These are phyloP conservation scores for Syndactyla subalaris DNA, from an alignment of 2,797 vertebrate species.

Conservation along the genomic window DNA sequence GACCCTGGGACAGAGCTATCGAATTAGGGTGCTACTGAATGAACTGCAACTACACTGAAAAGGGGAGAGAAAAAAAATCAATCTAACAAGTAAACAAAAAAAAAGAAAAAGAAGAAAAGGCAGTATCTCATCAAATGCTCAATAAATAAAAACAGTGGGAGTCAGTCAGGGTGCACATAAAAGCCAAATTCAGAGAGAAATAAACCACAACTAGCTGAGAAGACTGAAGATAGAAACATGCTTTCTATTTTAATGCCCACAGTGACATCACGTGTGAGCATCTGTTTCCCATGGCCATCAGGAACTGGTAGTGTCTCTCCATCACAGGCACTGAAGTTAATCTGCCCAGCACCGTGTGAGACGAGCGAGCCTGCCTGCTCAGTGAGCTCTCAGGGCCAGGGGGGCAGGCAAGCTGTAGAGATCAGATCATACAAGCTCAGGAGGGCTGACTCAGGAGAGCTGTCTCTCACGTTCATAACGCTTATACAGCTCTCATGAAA, in stretches of 20 bases:
- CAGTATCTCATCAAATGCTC: background rate
- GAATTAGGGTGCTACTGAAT: background rate
- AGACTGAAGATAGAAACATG: background rate
- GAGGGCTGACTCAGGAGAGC: background rate
- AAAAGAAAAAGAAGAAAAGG: background rate
- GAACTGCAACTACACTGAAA: background rate
- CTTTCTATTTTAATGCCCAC: background rate
- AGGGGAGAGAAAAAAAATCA: background rate
- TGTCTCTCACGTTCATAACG: background rate
- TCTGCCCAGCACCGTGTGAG: accelerated
- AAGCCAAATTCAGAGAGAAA: background rate
- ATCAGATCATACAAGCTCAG: background rate
- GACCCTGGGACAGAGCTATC: background rate
- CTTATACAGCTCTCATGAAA: accelerated
- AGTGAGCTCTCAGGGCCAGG: background rate
- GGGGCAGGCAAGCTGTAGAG: accelerated
- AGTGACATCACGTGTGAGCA: background rate
- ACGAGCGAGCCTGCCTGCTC: background rate
- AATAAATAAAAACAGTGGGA: background rate
- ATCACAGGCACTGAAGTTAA: accelerated
- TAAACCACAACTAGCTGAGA: background rate
- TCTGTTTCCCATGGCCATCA: background rate
- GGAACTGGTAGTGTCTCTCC: background rate
- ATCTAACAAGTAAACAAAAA: background rate
- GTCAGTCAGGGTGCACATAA: background rate